A percentile compares a stretch with the other conserved stretches of the same genome.
Conservation (phyloP, 2,888 invertebrate genomes). For the Allygus modestus region DNA sequence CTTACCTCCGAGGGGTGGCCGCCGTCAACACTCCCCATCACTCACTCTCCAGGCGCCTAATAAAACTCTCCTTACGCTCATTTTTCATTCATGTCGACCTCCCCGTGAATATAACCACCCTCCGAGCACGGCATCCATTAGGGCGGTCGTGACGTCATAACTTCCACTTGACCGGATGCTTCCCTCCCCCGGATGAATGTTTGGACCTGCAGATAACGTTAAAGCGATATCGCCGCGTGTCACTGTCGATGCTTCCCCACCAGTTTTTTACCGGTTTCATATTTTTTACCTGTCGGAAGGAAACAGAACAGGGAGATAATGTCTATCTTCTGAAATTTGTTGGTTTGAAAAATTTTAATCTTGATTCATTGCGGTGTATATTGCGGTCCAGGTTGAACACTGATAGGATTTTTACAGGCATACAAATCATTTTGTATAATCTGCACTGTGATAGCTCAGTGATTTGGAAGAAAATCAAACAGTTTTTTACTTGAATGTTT, state of each 20-base stretch:
- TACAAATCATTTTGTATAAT: too few relatives aligned
- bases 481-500: too few relatives aligned
- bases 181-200: neutral
- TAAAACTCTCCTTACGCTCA: constrained; percentile 56
- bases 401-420: too few relatives aligned
- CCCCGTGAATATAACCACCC: constrained; percentile 57
- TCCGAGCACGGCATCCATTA: constrained; percentile 40
- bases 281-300: constrained; percentile 34
- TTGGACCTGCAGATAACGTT: neutral
- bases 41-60: constrained; percentile 46
- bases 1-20: neutral
- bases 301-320: neutral
- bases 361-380: neutral
- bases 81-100: constrained; percentile 64
- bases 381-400: neutral
- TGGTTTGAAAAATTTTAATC: neutral
- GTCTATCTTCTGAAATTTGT: neutral
- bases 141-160: constrained; percentile 48
- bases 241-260: constrained; percentile 21
- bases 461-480: too few relatives aligned
- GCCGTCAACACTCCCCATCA: neutral
- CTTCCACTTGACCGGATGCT: constrained; percentile 33
- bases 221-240: constrained; percentile 21
- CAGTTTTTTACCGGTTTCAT: constrained; percentile 6
- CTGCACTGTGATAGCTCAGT: too few relatives aligned